These are phyloP conservation scores for Achatina immaculata DNA, from an alignment of 1,140 invertebrate species.

Conservation along the genomic window DNA sequence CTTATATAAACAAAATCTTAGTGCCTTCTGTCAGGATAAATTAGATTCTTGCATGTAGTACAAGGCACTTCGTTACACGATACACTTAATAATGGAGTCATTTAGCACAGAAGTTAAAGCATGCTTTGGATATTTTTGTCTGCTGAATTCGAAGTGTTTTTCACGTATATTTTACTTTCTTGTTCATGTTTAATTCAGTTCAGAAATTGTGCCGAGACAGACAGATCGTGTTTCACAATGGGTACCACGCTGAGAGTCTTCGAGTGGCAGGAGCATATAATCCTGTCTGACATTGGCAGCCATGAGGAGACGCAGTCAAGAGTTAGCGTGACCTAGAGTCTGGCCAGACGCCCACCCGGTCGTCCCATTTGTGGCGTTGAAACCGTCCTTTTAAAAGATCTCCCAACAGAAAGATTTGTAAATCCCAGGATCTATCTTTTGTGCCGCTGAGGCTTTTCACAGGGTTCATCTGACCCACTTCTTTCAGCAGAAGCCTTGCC, in stretches of 20 bases:
- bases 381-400: no score
- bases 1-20: no score
- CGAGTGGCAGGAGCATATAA: not conserved
- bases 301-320: not conserved
- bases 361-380: not conserved
- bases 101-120: no score
- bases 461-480: no score
- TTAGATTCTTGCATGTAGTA: no score
- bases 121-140: not conserved
- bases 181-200: not conserved
- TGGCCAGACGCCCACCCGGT: not conserved
- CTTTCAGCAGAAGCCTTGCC: no score
- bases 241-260: conserved; percentile 5
- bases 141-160: not conserved
- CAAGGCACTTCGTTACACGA: no score
- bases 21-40: no score
- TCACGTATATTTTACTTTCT: not conserved
- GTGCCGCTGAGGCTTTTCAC: no score
- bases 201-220: not conserved
- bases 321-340: not conserved
- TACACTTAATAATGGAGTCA: not conserved
- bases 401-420: not conserved
- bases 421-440: no score
- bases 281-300: conserved; percentile 3
- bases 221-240: not conserved